phyloP scores from a whole-genome alignment of 2,113 vertebrate genomes.

The Proterorhinus semilunaris region DNA sequence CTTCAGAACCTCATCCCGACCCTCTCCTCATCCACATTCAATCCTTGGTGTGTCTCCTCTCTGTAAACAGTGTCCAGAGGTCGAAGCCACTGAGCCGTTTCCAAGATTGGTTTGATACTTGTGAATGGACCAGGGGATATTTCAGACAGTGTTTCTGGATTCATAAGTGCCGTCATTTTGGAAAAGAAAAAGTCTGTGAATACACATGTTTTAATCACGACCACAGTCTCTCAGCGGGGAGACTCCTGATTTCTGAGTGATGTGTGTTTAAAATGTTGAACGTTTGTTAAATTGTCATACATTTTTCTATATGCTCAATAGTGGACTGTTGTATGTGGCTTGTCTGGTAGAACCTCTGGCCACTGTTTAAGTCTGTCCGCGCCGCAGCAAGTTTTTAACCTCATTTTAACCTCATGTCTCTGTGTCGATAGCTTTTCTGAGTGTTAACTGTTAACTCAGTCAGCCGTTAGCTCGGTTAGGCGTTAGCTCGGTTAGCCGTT shows the following conservation, averaged over 20 bases:
- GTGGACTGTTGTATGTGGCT: not conserved
- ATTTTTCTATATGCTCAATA: too few species aligned
- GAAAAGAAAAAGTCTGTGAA: too few species aligned
- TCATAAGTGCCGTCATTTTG: too few species aligned
- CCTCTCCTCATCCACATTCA: conserved; percentile 37
- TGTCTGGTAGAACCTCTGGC: conserved; percentile 42
- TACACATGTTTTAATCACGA: too few species aligned
- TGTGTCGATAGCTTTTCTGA: not conserved
- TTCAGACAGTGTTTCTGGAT: not conserved
- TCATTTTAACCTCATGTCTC: not conserved
- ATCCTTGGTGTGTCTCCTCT: conserved; percentile 76
- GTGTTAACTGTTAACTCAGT: not conserved
- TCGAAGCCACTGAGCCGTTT: not conserved
- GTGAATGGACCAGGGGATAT: not conserved
- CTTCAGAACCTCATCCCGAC: not conserved
- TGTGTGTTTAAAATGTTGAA: too few species aligned
- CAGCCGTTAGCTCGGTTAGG: not conserved
- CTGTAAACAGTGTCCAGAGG: conserved; percentile 56
- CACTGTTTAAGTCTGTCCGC: conserved; percentile 32
- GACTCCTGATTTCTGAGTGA: too few species aligned
- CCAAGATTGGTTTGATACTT: not conserved
- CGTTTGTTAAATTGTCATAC: too few species aligned
- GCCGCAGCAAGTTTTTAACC: not conserved
- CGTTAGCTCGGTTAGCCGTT: not conserved
- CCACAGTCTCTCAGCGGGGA: too few species aligned